Evolutionary conservation across 2,888 invertebrate genomes (phyloP).

Genomic region (Ashinkailepas kermadecensis): DNA sequence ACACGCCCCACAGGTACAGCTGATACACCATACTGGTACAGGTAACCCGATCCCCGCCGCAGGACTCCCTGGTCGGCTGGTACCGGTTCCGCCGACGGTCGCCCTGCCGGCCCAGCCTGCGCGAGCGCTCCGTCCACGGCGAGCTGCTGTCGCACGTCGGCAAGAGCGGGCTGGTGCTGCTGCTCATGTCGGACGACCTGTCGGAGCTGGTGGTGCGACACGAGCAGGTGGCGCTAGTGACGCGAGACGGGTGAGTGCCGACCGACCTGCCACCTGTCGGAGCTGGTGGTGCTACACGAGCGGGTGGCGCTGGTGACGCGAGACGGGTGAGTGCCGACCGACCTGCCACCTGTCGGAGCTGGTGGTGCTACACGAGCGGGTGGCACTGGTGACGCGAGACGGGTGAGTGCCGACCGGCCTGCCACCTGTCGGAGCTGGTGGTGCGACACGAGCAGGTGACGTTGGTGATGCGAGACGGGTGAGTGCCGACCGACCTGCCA

Average conservation of each 20-base stretch:
- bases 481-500: too few relatives aligned
- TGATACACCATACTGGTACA: too few relatives aligned
- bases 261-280: too few relatives aligned
- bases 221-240: neutral
- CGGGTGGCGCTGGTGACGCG: neutral
- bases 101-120: neutral
- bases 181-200: neutral
- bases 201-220: neutral
- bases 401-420: too few relatives aligned
- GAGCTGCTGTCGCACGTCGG: neutral
- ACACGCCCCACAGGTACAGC: too few relatives aligned
- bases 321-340: neutral
- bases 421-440: too few relatives aligned
- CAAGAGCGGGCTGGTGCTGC: neutral
- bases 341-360: neutral
- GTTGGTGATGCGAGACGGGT: too few relatives aligned
- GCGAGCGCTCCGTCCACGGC: neutral
- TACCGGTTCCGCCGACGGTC: neutral
- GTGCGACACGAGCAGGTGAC: too few relatives aligned
- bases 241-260: too few relatives aligned
- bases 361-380: neutral
- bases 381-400: too few relatives aligned
- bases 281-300: too few relatives aligned
- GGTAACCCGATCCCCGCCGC: neutral
- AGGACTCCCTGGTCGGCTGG: neutral